These are phyloP conservation scores for Corythaeola cristata DNA, from an alignment of 2,113 vertebrate genomes.

Conservation along the genomic window DNA sequence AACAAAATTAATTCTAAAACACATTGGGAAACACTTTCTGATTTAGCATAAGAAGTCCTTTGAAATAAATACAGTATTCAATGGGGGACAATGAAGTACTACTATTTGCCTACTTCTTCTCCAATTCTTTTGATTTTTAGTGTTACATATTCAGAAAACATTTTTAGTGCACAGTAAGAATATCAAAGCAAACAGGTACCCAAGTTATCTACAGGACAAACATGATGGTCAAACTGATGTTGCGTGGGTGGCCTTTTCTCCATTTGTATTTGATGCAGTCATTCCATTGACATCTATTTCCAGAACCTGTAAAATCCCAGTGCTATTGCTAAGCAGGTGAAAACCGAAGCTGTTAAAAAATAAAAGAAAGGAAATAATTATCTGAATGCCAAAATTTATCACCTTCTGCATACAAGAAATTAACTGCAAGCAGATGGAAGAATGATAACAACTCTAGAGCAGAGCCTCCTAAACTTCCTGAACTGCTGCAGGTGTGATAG, in stretches of 20 bases:
- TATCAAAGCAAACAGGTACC: not conserved
- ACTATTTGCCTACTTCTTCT: not conserved
- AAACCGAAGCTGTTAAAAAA: slow-evolving; percentile 82
- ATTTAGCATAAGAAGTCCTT: not conserved
- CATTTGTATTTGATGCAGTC: not conserved
- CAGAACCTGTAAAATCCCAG: slow-evolving; percentile 91
- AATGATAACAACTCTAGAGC: not conserved
- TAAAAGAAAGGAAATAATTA: not conserved
- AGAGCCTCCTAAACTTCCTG: not conserved
- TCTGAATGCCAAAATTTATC: not conserved
- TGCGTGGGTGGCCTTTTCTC: not conserved
- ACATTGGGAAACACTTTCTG: not conserved
- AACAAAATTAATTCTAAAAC: not conserved
- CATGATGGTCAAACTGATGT: fast-evolving
- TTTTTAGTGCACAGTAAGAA: not conserved
- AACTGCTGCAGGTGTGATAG: not conserved
- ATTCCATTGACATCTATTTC: slow-evolving; percentile 71
- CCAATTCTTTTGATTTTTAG: not conserved
- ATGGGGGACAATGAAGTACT: not conserved
- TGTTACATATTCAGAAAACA: not conserved
- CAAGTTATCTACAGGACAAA: not conserved
- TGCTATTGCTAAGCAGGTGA: slow-evolving; percentile 90
- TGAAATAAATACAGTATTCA: not conserved
- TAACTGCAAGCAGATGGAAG: not conserved
- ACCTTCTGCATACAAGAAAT: not conserved